Base-by-base conservation (phyloP, 2,797 vertebrate species). In the Sebastes reedi region DNA sequence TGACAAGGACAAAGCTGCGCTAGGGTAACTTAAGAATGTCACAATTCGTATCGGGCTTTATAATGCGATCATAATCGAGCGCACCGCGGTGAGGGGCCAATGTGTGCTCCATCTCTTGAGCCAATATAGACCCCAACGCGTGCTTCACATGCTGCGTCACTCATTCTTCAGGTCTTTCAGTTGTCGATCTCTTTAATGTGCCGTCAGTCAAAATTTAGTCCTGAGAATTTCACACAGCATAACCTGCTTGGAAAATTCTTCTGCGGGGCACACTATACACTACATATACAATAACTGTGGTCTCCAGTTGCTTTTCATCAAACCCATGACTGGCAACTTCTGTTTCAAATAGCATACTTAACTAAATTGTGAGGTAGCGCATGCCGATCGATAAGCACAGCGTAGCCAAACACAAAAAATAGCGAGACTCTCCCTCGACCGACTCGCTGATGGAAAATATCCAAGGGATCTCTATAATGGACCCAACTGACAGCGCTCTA, bases 361-460 rank as follows among this genome's bases (percentile, higher is more conserved):
- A 72, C 72, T 54, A 50, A 32, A 62, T 60, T 58, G 30, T 55
- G 34, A 73, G 22, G 54, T 27, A 24, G 29, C 29, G 22, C 75
- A 32, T 50, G 77, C 27, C 39, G 34, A 73, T 73, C 32, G 8
- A 83, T 86, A 30, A 50, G 60, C 68, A 64, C 1, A 5, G 72
- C 32, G 6, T 46, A 32, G 75, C 54, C 79, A 29, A 83, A 85
- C 59, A 80, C 65, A 70, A 16, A 82, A 86, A 84, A 46, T 39
- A 52, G 30, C 6, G 79, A 91, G 81, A 87, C 67, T 64, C 68
- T 64, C 72, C 77, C 56, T 71, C n/a, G n/a, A 86, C 72, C 59
- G 79, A 83, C 79, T 68, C n/a, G 67, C 81, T 91, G 89, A 84
- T 88, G 91, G 92, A 93, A 92, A 93, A 94, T 89, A 91, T 92